Percentiles rank a stretch among this genome's conserved stretches.
Evolutionary conservation across 2,797 vertebrate species (phyloP).

Genomic region (Poliocrania exsul): DNA sequence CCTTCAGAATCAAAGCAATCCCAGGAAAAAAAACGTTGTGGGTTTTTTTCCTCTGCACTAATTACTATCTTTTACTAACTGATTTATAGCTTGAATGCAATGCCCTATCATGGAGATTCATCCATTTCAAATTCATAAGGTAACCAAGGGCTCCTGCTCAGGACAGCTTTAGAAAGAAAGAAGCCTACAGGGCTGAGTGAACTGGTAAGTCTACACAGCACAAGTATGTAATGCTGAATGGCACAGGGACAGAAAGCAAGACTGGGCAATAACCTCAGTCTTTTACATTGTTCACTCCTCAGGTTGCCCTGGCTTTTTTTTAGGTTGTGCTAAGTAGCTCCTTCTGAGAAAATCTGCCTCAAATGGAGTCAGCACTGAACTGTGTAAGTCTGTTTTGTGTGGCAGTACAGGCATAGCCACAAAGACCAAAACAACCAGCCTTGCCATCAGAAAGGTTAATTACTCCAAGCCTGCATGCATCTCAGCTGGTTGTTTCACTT

Average conservation of each 20-base stretch:
- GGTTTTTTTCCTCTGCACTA: neutral
- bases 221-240: neutral
- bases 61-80: neutral
- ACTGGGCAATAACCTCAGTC: neutral
- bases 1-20: neutral
- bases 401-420: neutral
- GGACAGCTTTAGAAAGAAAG: neutral
- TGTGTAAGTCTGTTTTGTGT: neutral
- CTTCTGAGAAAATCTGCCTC: neutral
- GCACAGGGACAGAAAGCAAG: neutral
- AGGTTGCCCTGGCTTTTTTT: neutral
- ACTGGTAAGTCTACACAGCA: neutral
- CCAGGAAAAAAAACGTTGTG: neutral
- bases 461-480: neutral
- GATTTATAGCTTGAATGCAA: neutral
- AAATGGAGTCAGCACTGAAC: neutral
- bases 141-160: neutral
- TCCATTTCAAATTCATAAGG: neutral
- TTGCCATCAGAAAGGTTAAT: neutral
- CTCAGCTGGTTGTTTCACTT: neutral
- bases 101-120: neutral
- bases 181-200: neutral
- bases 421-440: neutral
- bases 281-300: neutral
- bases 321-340: rapidly evolving